phyloP scores from a whole-genome alignment of 2,888 invertebrate species.

The Cistogaster globosa region DNA sequence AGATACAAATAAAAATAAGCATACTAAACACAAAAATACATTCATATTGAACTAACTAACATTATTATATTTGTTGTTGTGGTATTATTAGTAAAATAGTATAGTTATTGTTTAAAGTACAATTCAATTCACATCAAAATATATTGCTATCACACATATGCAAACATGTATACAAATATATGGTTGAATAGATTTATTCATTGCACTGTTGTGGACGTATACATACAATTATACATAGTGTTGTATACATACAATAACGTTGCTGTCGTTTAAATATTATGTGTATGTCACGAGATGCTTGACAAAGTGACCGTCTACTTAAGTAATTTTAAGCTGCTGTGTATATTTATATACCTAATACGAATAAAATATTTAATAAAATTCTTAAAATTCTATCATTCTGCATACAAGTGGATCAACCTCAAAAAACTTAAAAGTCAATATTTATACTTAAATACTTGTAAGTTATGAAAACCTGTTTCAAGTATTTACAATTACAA shows the following conservation, averaged over 20 bases:
- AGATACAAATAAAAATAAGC: constrained; percentile 14
- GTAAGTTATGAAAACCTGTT: constrained; percentile 21
- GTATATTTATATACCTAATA: neutral
- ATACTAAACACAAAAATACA: neutral
- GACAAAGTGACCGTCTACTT: constrained; percentile 11
- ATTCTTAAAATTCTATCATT: constrained; percentile 28
- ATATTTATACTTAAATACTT: too few species aligned
- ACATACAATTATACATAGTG: neutral
- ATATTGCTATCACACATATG: constrained; percentile 2
- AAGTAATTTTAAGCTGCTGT: neutral
- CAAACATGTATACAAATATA: too few species aligned
- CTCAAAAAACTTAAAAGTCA: neutral
- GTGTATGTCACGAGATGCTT: neutral
- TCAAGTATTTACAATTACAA: constrained; percentile 1
- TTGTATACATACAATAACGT: too few species aligned
- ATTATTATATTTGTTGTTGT: constrained; percentile 34
- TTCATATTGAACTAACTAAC: constrained; percentile 12
- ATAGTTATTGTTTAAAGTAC: constrained; percentile 63
- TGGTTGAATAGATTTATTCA: too few species aligned
- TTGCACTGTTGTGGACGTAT: too few species aligned
- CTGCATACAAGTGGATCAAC: neutral
- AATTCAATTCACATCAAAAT: constrained; percentile 52
- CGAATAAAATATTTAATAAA: constrained; percentile 13
- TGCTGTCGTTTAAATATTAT: too few species aligned
- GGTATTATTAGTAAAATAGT: constrained; percentile 58